Conservation (phyloP, 2,113 vertebrate genomes). For the Channa argus region DNA sequence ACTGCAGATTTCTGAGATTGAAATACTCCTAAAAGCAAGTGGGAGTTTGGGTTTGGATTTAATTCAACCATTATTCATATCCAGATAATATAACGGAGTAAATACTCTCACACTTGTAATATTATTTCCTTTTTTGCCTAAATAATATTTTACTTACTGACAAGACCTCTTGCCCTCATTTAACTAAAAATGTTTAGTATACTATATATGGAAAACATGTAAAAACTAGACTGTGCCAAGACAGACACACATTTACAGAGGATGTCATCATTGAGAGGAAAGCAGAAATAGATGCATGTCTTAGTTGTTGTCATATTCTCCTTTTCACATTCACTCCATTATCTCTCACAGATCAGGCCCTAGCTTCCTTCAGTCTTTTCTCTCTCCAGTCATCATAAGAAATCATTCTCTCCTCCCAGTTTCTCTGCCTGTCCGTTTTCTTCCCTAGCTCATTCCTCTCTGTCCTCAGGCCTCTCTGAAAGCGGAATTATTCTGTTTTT, state of each 20-base stretch:
- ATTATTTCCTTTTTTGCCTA: too few species aligned
- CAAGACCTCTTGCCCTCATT: too few species aligned
- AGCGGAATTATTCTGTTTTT: conserved; percentile 39
- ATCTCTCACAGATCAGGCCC: conserved; percentile 25
- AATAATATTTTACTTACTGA: too few species aligned
- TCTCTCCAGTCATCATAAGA: conserved; percentile 42
- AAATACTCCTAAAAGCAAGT: neutral
- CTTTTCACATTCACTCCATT: conserved; percentile 25
- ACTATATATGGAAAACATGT: too few species aligned
- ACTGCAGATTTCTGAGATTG: neutral
- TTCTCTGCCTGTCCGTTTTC: neutral
- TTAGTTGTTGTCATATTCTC: neutral
- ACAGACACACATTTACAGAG: conserved; percentile 9
- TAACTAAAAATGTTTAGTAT: too few species aligned
- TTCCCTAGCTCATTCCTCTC: neutral
- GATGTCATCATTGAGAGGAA: conserved; percentile 10
- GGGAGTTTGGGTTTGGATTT: too few species aligned
- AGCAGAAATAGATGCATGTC: conserved; percentile 23
- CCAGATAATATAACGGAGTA: too few species aligned
- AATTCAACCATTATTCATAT: too few species aligned
- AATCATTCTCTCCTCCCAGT: conserved; percentile 37
- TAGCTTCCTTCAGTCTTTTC: conserved; percentile 21
- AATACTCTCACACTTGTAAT: too few species aligned
- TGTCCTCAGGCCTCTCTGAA: conserved; percentile 24
- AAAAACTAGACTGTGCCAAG: neutral